phyloP scores from a whole-genome alignment of 2,888 invertebrate genomes.

The Tenthredo livida region DNA sequence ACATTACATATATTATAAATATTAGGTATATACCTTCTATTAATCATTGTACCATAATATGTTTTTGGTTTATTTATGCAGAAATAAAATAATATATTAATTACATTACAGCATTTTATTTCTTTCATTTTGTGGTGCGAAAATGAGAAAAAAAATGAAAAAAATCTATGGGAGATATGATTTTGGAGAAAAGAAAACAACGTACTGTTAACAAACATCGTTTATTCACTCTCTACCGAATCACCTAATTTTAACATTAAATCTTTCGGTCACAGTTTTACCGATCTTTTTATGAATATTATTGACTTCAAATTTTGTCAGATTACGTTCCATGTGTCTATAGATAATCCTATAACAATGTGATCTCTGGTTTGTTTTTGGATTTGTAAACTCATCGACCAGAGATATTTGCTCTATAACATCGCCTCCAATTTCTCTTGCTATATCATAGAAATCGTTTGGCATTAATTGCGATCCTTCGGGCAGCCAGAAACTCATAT shows the following conservation, averaged over 20 bases:
- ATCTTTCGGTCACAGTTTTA: constrained; percentile 77
- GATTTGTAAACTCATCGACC: constrained; percentile 92
- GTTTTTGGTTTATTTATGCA: constrained; percentile 73
- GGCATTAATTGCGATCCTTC: constrained; percentile 83
- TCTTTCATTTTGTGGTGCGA: background rate
- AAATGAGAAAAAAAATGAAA: background rate
- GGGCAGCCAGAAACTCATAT: constrained; percentile 98
- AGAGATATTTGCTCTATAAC: constrained; percentile 94
- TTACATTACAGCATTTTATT: constrained; percentile 57
- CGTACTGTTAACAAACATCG: background rate
- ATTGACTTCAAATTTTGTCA: constrained; percentile 94
- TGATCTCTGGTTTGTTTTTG: constrained; percentile 90
- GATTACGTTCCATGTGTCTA: constrained; percentile 93
- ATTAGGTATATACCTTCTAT: constrained; percentile 55
- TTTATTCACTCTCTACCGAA: constrained; percentile 29
- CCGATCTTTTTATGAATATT: constrained; percentile 89
- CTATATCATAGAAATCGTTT: constrained; percentile 96
- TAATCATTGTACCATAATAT: constrained; percentile 68
- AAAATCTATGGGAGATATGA: background rate
- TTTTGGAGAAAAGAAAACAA: background rate
- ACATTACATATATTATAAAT: constrained; percentile 60
- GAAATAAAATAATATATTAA: constrained; percentile 73
- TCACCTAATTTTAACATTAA: constrained; percentile 64
- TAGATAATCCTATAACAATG: constrained; percentile 96
- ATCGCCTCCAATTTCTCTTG: constrained; percentile 93